Base-by-base conservation (phyloP, 2,113 vertebrate species). In the Megaceryle torquata region DNA sequence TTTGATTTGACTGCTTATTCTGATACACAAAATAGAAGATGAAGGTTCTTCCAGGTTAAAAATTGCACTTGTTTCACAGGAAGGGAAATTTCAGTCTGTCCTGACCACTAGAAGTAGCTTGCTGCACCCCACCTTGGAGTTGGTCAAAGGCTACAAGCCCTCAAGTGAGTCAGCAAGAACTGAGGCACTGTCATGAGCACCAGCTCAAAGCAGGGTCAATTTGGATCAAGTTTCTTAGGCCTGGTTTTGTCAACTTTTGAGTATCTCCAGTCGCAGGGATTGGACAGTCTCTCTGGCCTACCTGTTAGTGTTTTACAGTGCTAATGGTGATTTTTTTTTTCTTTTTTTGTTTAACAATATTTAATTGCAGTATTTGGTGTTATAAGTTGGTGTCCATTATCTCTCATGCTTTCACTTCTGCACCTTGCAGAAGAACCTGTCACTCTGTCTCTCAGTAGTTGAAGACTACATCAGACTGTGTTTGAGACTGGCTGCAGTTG, bases 161-260 rank as follows among this genome's bases (percentile, higher is more conserved):
- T 60, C 39, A 51, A 19, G 21, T 0, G 0, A 44, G 33, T 87
- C 50, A 70, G 46, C 50, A 57, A 6, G 60, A 81, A 41, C 1
- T 31, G 56, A 71, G 28, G 15, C 28, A 35, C n/a, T 84, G 60
- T 26, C 35, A 5, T 19, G 33, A 68, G 33, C 53, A 46, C 41
- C 48, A 20, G 37, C 15, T 88, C 33, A 74, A n/a, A 86, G 31
- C 51, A 81, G 48, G 20, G 28, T 33, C 25, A 43, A 4, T 11
- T 77, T 83, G 41, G 41, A 83, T 74, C 50, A 60, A 15, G 11
- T 43, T 82, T 51, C 39, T 86, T 61, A 67, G 44, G 26, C 3
- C 35, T n/a, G 5, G 6, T 70, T 17, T 54, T 69, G 44, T 35
- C 48, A 67, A 60, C 35, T 50, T 74, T 72, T 80, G 35, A 48